Conservation (phyloP, 37 sponge, comb jelly and placozoan species). For the Dysidea cf. avara region DNA sequence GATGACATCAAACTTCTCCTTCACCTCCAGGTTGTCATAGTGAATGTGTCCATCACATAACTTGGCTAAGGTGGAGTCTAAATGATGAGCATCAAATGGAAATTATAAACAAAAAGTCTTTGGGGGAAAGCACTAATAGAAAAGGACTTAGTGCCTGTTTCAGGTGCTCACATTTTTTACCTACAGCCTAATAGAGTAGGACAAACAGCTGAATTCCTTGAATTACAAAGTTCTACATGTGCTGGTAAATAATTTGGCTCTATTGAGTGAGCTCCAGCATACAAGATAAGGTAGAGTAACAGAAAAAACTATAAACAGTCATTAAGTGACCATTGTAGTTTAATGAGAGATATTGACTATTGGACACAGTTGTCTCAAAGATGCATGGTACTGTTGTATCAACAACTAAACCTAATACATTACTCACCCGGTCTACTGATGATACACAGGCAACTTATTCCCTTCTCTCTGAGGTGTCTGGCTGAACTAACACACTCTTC, state of each 20-base stretch:
- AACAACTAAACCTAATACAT: too few relatives aligned
- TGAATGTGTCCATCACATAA: constrained; percentile 18
- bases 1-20: constrained; percentile 65
- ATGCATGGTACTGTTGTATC: too few relatives aligned
- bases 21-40: constrained; percentile 22
- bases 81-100: background rate
- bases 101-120: background rate
- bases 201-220: too few relatives aligned
- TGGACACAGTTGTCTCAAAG: too few relatives aligned
- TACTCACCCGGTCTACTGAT: constrained; percentile 45
- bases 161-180: too few relatives aligned
- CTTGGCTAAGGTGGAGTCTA: constrained; percentile 49
- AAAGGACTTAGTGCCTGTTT: too few relatives aligned
- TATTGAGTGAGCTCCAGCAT: too few relatives aligned
- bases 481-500: constrained; percentile 66
- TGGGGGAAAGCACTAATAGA: background rate
- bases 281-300: background rate
- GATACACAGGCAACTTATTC: constrained; percentile 32
- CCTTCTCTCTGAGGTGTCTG: constrained; percentile 26
- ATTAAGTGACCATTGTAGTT: too few relatives aligned
- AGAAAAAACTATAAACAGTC: background rate
- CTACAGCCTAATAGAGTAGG: too few relatives aligned
- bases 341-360: too few relatives aligned
- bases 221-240: too few relatives aligned
- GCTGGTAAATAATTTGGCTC: too few relatives aligned